Base-by-base conservation (phyloP, 2,888 invertebrate genomes). In the Caenorhabditis macrosperma region DNA sequence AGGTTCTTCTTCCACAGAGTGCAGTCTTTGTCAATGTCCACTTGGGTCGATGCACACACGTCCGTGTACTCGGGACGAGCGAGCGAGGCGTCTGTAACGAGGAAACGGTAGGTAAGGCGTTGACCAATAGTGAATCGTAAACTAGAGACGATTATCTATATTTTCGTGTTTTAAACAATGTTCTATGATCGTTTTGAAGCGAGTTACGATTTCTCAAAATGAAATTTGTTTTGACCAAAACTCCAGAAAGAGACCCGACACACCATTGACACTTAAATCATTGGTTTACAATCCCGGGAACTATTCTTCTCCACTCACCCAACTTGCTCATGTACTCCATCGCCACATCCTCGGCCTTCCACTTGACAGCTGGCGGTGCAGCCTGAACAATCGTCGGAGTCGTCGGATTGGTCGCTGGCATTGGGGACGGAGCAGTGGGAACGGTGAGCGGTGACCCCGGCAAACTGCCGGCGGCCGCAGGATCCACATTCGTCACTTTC, bases 1-100 rank as follows among this genome's bases (percentile, higher is more conserved):
- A 67, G 46, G 28, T 78, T 78, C 30, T 68, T 72, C 48, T 78
- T 72, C 78, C 78, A 78, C 2, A 63, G 12, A n/a, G 22, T 26
- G 38, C 78, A 78, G 24, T 78, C 66, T 10, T 35, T 57, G 0
- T 75, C 75, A 7, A 75, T 52, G 17, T 50, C n/a, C 2, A 61
- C 46, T 22, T 57, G 57, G 0, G 64, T 55, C 0, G 41, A 15
- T 0, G 59, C 26, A 26, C 59, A 60, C 1, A 46, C 71, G 7
- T 71, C 71, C 20, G 48, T 55, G 46, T 46, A 71, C n/a, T 71
- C 71, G 2, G 41, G 46, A 55, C 71, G 61, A 20, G 55, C 54
- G 33, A 48, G 35, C 1, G 61, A 10, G 2, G 61, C 61, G 26
- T 61, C 67, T 57, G 24, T 46, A 66, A 38, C 3, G 1, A 15